Evolutionary conservation across 2,113 vertebrate genomes (phyloP).

Genomic region (Perca flavescens): DNA sequence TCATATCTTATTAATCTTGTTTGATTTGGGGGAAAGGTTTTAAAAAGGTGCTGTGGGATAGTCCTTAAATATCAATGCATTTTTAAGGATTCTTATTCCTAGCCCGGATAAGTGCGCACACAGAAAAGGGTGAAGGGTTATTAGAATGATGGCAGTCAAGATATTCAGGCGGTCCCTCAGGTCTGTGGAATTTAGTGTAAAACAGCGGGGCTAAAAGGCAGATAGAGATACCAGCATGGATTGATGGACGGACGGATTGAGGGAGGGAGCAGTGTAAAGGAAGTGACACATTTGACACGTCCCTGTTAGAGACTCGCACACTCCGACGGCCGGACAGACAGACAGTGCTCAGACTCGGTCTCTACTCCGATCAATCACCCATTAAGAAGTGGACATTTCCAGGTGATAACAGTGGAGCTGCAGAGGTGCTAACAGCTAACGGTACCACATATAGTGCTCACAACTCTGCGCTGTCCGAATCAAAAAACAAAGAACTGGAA

Average conservation of each 20-base stretch:
- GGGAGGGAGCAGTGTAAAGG: slow-evolving; percentile 28
- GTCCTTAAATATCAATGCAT: neutral
- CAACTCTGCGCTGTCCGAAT: neutral
- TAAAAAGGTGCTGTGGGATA: too few relatives aligned
- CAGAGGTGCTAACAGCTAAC: slow-evolving; percentile 63
- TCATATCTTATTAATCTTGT: neutral
- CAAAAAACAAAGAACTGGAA: slow-evolving; percentile 13
- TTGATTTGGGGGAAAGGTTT: neutral
- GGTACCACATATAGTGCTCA: neutral
- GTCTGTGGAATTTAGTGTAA: neutral
- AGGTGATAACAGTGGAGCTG: slow-evolving; percentile 57
- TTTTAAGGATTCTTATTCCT: neutral
- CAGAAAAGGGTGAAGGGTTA: neutral
- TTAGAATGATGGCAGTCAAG: neutral
- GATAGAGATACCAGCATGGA: slow-evolving; percentile 20
- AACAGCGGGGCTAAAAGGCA: slow-evolving; percentile 13
- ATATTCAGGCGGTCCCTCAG: neutral
- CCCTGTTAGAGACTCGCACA: slow-evolving; percentile 58
- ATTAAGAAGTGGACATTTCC: slow-evolving; percentile 56
- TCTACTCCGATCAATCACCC: slow-evolving; percentile 40
- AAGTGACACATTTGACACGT: slow-evolving; percentile 80
- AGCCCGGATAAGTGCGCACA: neutral
- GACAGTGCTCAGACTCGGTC: slow-evolving; percentile 54
- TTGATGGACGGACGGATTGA: slow-evolving; percentile 27
- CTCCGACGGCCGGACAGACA: slow-evolving; percentile 44